phyloP scores from a whole-genome alignment of 2,113 vertebrate genomes.

The Cinclus mexicanus region DNA sequence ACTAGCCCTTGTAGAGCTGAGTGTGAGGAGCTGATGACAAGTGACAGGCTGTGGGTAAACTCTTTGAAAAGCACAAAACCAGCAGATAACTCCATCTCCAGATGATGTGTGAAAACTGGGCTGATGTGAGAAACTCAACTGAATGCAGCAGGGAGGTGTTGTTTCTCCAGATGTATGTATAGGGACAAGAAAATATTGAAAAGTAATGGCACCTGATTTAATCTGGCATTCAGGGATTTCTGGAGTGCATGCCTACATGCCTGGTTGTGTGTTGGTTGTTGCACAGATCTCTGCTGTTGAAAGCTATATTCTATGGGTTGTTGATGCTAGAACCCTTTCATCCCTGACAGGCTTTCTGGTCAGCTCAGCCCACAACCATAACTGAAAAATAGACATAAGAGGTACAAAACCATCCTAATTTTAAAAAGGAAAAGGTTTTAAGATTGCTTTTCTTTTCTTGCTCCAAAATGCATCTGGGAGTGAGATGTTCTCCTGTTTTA shows the following conservation, averaged over 20 bases:
- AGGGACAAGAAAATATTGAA: neutral
- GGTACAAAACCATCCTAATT: neutral
- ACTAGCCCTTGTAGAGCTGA: neutral
- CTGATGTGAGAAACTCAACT: neutral
- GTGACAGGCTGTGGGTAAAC: constrained; percentile 8
- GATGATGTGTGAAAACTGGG: constrained; percentile 36
- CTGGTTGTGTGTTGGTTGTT: neutral
- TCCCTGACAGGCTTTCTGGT: neutral
- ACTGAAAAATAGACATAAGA: neutral
- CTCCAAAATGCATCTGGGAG: neutral
- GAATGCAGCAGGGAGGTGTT: neutral
- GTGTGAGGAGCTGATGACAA: neutral
- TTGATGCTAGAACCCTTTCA: neutral
- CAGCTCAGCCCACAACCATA: neutral
- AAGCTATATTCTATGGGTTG: neutral
- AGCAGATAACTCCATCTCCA: constrained; percentile 23
- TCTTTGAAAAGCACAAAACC: constrained; percentile 27
- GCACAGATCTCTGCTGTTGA: neutral
- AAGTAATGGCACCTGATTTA: neutral
- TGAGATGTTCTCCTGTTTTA: neutral
- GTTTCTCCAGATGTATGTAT: neutral
- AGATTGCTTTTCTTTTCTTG: neutral
- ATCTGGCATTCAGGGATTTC: neutral
- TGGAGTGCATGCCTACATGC: fast-evolving
- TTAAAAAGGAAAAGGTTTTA: neutral